Percentiles rank a stretch among this genome's conserved stretches.
phyloP scores from a whole-genome alignment of 2,888 invertebrate species.

The Coleophora deauratella region DNA sequence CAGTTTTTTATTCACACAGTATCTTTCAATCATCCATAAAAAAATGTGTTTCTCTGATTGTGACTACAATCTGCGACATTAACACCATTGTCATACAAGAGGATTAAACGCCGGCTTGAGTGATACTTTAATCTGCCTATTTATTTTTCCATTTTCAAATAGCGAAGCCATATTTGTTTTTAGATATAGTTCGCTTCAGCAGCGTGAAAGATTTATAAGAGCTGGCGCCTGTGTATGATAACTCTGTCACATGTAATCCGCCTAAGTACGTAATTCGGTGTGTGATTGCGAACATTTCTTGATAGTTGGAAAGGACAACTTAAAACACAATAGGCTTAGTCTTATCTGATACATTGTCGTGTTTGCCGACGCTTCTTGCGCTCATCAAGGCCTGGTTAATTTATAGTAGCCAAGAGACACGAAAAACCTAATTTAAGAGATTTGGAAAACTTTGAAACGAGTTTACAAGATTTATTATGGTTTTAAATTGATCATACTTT shows the following conservation, averaged over 20 bases:
- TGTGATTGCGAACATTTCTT: slow-evolving; percentile 63
- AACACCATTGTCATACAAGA: slow-evolving; percentile 55
- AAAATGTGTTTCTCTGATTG: no score
- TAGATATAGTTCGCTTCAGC: slow-evolving; percentile 64
- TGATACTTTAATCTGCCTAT: slow-evolving; percentile 71
- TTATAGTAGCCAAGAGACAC: slow-evolving; percentile 8
- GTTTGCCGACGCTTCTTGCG: slow-evolving; percentile 42
- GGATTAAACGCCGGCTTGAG: slow-evolving; percentile 51
- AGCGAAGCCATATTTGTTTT: slow-evolving; percentile 70
- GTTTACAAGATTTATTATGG: slow-evolving; percentile 28
- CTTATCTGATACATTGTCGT: slow-evolving; percentile 54
- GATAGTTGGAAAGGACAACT: slow-evolving; percentile 49
- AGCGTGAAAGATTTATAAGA: slow-evolving; percentile 65
- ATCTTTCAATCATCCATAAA: no score
- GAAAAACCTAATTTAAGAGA: slow-evolving; percentile 17
- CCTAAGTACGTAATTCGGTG: slow-evolving; percentile 65
- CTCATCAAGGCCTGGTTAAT: slow-evolving; percentile 30
- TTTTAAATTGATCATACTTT: slow-evolving; percentile 37
- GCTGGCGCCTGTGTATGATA: slow-evolving; percentile 64
- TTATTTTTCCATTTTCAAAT: slow-evolving; percentile 70
- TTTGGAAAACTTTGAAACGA: slow-evolving; percentile 24
- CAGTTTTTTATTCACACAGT: no score
- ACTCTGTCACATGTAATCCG: slow-evolving; percentile 67
- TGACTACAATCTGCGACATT: no score
- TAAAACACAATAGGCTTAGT: slow-evolving; percentile 59